Evolutionary conservation across 2,113 vertebrate genomes (phyloP).

Genomic region (Anser brachyrhynchus): DNA sequence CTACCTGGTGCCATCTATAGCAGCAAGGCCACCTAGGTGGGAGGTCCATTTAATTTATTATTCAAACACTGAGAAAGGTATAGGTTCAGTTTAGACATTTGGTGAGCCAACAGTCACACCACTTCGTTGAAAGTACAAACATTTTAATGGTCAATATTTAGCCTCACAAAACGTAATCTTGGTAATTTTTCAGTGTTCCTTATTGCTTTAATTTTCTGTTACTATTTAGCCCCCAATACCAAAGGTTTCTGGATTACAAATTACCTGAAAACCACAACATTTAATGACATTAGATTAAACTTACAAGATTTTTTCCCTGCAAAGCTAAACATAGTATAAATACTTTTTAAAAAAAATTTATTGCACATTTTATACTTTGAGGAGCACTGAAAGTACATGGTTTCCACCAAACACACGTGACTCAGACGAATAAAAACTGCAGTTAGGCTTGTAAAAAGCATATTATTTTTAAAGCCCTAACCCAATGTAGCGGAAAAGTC

Average conservation of each 20-base stretch:
- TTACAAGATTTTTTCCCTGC: conserved; percentile 31
- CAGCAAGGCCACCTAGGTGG: not conserved
- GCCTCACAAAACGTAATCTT: conserved; percentile 26
- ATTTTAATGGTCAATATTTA: conserved; percentile 48
- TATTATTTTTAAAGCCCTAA: conserved; percentile 67
- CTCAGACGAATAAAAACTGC: conserved; percentile 67
- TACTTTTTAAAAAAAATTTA: conserved; percentile 50
- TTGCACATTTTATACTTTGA: conserved; percentile 65
- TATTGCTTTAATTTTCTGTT: conserved; percentile 42
- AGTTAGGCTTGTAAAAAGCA: conserved; percentile 69
- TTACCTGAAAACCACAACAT: conserved; percentile 66
- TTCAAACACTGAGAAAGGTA: not conserved
- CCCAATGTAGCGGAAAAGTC: conserved; percentile 73
- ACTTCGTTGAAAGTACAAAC: conserved; percentile 28
- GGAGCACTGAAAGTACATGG: conserved; percentile 47
- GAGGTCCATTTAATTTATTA: conserved; percentile 36
- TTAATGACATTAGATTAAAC: conserved; percentile 69
- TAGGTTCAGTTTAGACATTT: not conserved
- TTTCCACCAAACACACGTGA: conserved; percentile 61
- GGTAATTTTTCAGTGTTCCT: conserved; percentile 36
- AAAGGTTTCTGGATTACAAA: conserved; percentile 72
- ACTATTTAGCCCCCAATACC: conserved; percentile 14
- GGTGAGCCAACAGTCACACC: conserved; percentile 11
- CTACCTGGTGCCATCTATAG: not conserved
- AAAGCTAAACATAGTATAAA: conserved; percentile 61